Evolutionary conservation across 2,797 vertebrate genomes (phyloP).

Genomic region (Crocodylus rhombifer): DNA sequence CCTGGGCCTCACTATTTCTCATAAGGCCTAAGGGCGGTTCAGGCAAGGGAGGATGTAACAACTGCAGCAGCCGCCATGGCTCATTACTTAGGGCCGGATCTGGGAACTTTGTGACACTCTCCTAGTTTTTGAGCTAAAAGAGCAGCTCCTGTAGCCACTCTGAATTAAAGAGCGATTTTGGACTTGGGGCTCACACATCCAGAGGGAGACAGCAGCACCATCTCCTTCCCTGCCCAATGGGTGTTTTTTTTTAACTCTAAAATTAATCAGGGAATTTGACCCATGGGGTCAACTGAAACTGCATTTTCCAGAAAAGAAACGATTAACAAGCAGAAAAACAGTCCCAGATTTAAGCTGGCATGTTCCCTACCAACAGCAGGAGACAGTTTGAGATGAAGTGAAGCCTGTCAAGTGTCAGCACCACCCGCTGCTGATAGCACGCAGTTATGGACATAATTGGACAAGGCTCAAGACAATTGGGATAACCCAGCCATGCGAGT

Average conservation of each 20-base stretch:
- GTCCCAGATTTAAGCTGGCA: not conserved
- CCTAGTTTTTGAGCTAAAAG: not conserved
- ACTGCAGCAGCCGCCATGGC: not conserved
- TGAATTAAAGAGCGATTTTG: no score
- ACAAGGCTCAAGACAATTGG: no score
- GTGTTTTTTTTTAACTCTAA: no score
- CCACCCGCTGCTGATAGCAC: not conserved
- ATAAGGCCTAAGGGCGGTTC: not conserved
- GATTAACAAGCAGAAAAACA: no score
- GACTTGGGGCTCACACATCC: not conserved
- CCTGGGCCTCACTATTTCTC: not conserved
- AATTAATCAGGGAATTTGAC: no score
- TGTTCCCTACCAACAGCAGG: not conserved
- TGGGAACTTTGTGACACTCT: not conserved
- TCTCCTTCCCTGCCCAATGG: no score
- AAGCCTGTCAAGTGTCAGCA: not conserved
- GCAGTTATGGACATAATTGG: no score
- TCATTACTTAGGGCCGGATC: no score
- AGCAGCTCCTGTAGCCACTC: not conserved
- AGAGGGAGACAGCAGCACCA: fast-evolving
- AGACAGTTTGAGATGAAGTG: not conserved
- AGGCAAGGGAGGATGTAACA: no score
- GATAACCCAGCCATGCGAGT: not conserved
- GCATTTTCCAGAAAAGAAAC: no score
- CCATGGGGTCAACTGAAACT: no score